A percentile compares a stretch with the other conserved stretches of the same genome.
Evolutionary conservation across 2,113 vertebrate species (phyloP).

Genomic region (Halcyon malimbica): DNA sequence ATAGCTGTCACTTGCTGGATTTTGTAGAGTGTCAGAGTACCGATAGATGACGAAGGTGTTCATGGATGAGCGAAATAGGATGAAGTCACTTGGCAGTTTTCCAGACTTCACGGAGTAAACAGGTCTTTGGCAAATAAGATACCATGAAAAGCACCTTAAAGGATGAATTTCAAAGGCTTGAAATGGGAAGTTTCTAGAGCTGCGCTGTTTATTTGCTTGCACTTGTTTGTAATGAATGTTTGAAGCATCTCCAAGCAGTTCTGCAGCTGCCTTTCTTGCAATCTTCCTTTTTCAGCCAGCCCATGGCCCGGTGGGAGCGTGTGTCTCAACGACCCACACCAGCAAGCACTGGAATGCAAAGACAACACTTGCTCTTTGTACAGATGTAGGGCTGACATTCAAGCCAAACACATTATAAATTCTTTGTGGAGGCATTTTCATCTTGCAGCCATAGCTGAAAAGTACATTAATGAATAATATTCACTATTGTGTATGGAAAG

Average conservation of each 20-base stretch:
- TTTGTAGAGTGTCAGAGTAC: not conserved
- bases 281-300: not conserved
- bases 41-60: not conserved
- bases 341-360: constrained; percentile 43
- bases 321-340: constrained; percentile 46
- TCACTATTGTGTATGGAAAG: constrained; percentile 36
- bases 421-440: constrained; percentile 65
- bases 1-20: not conserved
- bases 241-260: not conserved
- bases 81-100: not conserved
- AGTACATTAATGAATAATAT: not conserved
- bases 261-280: not conserved
- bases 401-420: constrained; percentile 45
- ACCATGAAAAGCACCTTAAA: not conserved
- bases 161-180: not conserved
- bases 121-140: not conserved
- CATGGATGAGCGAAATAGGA: not conserved
- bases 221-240: not conserved
- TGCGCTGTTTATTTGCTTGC: not conserved
- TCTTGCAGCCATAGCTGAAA: constrained; percentile 1
- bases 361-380: constrained; percentile 55
- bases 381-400: constrained; percentile 58
- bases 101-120: not conserved
- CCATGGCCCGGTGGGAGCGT: not conserved
- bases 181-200: not conserved